Conservation (phyloP, 2,888 invertebrate genomes). For the Thymelicus lineola region DNA sequence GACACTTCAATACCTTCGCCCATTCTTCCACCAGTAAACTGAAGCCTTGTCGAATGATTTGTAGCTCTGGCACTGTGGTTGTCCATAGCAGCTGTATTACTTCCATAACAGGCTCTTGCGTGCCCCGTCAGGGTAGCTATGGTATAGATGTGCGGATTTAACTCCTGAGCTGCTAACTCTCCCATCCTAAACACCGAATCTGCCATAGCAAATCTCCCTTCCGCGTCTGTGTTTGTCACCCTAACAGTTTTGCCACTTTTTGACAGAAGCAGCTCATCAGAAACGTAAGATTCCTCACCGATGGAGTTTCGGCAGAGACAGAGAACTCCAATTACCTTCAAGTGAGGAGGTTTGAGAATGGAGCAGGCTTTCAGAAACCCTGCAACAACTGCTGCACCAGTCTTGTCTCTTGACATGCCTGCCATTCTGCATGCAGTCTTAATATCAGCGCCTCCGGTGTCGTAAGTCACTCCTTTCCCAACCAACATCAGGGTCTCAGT, state of each 20-base stretch:
- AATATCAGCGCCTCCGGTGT: slow-evolving; percentile 91
- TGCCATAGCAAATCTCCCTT: slow-evolving; percentile 95
- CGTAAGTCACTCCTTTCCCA: slow-evolving; percentile 95
- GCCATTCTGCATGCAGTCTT: slow-evolving; percentile 90
- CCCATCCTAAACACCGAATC: slow-evolving; percentile 87
- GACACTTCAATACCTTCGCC: slow-evolving; percentile 92
- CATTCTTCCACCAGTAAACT: slow-evolving; percentile 87
- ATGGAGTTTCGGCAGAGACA: slow-evolving; percentile 94
- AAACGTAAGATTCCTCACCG: slow-evolving; percentile 92
- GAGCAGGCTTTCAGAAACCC: slow-evolving; percentile 93
- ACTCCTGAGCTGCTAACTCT: slow-evolving; percentile 85
- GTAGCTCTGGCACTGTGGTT: slow-evolving; percentile 88
- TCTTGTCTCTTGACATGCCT: slow-evolving; percentile 96
- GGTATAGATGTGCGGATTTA: slow-evolving; percentile 94
- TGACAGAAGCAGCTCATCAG: slow-evolving; percentile 93
- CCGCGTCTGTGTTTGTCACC: slow-evolving; percentile 96
- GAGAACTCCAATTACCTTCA: slow-evolving; percentile 91
- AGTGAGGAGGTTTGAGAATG: slow-evolving; percentile 88
- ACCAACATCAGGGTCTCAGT: slow-evolving; percentile 91
- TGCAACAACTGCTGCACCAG: slow-evolving; percentile 95
- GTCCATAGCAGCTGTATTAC: slow-evolving; percentile 89
- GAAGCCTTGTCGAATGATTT: slow-evolving; percentile 86
- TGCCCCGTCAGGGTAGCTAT: slow-evolving; percentile 95
- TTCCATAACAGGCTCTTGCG: slow-evolving; percentile 88
- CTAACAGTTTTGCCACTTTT: slow-evolving; percentile 92